A percentile compares a stretch with the other conserved stretches of the same genome.
phyloP scores from a whole-genome alignment of 1,140 invertebrate genomes.

The Sitobion miscanthi region DNA sequence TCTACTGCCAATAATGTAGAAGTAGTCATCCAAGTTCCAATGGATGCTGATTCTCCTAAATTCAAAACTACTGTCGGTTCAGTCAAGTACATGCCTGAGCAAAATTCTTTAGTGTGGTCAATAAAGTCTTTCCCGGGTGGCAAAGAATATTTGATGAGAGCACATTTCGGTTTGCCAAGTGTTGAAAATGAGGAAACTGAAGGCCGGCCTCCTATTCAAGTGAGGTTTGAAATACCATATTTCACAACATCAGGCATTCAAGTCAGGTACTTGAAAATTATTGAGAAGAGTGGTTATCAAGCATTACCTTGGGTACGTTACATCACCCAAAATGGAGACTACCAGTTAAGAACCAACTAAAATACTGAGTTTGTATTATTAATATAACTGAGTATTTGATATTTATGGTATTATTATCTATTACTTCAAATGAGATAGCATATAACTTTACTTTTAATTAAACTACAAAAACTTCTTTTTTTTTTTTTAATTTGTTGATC shows the following conservation, averaged over 20 bases:
- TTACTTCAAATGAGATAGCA: neutral
- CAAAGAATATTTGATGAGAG: slow-evolving; percentile 98
- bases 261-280: slow-evolving; percentile 98
- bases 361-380: neutral
- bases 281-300: slow-evolving; percentile 99
- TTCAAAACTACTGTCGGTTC: slow-evolving; percentile 98
- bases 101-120: slow-evolving; percentile 98
- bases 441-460: neutral
- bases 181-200: slow-evolving; percentile 95
- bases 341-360: slow-evolving; percentile 94
- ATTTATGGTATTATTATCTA: neutral
- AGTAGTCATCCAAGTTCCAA: slow-evolving; percentile 97
- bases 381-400: neutral
- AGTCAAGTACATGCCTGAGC: slow-evolving; percentile 97
- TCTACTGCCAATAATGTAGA: slow-evolving; percentile 99
- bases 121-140: slow-evolving; percentile 99
- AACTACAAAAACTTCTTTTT: neutral
- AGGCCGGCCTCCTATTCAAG: slow-evolving; percentile 97
- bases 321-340: slow-evolving; percentile 99
- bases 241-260: slow-evolving; percentile 99
- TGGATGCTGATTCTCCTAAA: slow-evolving; percentile 97
- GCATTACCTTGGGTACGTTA: slow-evolving; percentile 99
- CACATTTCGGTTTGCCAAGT: slow-evolving; percentile 98
- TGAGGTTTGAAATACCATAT: slow-evolving; percentile 99
- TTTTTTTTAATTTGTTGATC: slow-evolving; percentile 13